Base-by-base conservation (phyloP, 2,888 invertebrate species). In the Bibio marci region DNA sequence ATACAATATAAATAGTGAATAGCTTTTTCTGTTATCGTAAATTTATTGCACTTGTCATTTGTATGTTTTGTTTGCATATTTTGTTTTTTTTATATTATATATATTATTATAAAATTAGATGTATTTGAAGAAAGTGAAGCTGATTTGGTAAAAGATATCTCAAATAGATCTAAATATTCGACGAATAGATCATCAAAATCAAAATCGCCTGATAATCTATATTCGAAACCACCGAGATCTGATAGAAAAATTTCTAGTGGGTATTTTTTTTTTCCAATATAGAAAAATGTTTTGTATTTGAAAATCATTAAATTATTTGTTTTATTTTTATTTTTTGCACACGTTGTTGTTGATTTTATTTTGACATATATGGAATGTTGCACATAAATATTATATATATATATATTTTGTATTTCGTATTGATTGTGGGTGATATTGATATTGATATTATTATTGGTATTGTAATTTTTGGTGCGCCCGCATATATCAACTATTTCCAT, bases 181-280 rank as follows among this genome's bases (percentile, higher is more conserved):
- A 14, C 27, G 15, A 31, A 30, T 17, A 34, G 41, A 25, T 42
- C 35, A 14, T 27, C 40, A 26, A 46, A 41, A 40, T 44, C 47
- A 26, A 39, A 35, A 41, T 44, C 45, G n/a, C 47, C 46, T 7
- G 42, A 45, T 12, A 19, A 13, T 13, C 15, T 37, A n/a, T 33
- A 25, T 7, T 35, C 41, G 19, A 44, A 41, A 37, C 35, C 41
- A 30, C 35, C 40, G 32, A 44, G 40, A 31, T 32, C 15, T 15
- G 45, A 45, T 42, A 42, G 46, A 31, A 48, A 46, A 31, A 41
- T 38, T 38, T 45, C 46, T 38, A 46, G 48, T 46, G 44, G 44
- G 46, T 48, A 46, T 38, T 36, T 30, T 22, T 22, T 43, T 26
- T 32, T 27, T 26, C 31, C 10, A 13, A 27, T 26, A 22, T 35